Evolutionary conservation across 2,888 invertebrate genomes (phyloP).

Genomic region (Pyrgus malvae): DNA sequence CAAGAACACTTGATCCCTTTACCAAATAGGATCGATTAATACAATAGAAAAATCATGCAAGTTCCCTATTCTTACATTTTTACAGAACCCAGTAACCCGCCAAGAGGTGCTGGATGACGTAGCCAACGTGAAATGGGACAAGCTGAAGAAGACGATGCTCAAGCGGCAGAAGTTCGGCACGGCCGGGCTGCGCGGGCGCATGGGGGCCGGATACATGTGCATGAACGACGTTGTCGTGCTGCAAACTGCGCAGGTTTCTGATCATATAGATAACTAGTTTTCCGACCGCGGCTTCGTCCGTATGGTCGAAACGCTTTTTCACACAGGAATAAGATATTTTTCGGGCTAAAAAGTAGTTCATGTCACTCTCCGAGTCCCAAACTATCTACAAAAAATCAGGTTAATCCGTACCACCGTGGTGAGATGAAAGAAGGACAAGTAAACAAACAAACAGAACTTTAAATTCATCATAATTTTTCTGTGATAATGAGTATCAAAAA

Average conservation of each 20-base stretch:
- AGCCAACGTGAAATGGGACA: constrained; percentile 76
- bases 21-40: background rate
- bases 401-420: no score
- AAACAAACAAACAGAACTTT: no score
- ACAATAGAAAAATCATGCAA: background rate
- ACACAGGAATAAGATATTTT: background rate
- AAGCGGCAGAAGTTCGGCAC: constrained; percentile 93
- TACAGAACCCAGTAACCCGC: constrained; percentile 84
- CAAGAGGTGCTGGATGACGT: constrained; percentile 84
- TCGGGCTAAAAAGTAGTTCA: no score
- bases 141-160: constrained; percentile 84
- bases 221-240: constrained; percentile 99
- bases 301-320: no score
- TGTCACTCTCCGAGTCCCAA: no score
- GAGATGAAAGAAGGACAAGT: no score
- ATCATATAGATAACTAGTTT: background rate
- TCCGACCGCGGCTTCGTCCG: no score
- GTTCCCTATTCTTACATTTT: background rate
- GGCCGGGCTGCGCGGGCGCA: constrained; percentile 94
- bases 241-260: constrained; percentile 91
- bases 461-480: no score
- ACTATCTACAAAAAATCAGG: no score
- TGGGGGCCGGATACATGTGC: constrained; percentile 95
- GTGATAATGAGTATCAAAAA: no score
- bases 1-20: no score